Evolutionary conservation across 2,797 vertebrate genomes (phyloP).

Genomic region (Serranus cabrilla): DNA sequence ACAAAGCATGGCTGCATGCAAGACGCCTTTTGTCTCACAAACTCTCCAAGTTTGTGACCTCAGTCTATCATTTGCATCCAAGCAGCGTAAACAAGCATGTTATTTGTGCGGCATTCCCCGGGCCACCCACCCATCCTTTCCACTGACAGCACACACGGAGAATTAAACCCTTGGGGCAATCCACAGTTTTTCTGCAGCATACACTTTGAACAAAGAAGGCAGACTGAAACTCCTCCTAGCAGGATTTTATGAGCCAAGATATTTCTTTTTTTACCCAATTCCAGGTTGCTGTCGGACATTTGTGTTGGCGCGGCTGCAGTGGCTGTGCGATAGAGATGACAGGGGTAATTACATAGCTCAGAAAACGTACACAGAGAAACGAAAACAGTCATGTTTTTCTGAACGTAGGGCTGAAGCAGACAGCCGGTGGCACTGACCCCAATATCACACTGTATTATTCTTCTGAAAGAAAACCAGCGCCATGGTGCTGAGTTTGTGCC

Average conservation of each 20-base stretch:
- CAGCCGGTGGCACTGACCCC: conserved; percentile 77
- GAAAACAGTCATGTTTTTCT: conserved; percentile 75
- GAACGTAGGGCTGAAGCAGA: conserved; percentile 59
- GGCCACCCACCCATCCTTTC: conserved; percentile 69
- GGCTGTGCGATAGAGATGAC: conserved; percentile 74
- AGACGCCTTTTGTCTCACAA: conserved; percentile 66
- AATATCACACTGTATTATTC: conserved; percentile 79
- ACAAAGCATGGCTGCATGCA: conserved; percentile 42
- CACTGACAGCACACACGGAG: conserved; percentile 60
- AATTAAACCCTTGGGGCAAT: conserved; percentile 70
- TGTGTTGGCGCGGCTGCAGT: conserved; percentile 75
- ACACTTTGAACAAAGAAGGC: conserved; percentile 74
- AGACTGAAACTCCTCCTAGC: conserved; percentile 59
- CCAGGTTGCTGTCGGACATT: conserved; percentile 73
- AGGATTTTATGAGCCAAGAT: conserved; percentile 64
- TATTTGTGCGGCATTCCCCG: conserved; percentile 67
- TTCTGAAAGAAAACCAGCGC: conserved; percentile 64
- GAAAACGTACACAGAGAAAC: conserved; percentile 75
- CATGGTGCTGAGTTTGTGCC: conserved; percentile 61
- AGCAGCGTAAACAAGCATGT: conserved; percentile 74
- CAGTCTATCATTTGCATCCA: conserved; percentile 76
- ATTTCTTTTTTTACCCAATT: conserved; percentile 63
- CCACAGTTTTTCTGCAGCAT: conserved; percentile 57
- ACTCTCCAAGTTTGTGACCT: conserved; percentile 71
- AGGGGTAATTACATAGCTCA: conserved; percentile 80